These are phyloP conservation scores for Brachionus koreanus DNA, from an alignment of 1,140 invertebrate genomes.

Conservation along the genomic window DNA sequence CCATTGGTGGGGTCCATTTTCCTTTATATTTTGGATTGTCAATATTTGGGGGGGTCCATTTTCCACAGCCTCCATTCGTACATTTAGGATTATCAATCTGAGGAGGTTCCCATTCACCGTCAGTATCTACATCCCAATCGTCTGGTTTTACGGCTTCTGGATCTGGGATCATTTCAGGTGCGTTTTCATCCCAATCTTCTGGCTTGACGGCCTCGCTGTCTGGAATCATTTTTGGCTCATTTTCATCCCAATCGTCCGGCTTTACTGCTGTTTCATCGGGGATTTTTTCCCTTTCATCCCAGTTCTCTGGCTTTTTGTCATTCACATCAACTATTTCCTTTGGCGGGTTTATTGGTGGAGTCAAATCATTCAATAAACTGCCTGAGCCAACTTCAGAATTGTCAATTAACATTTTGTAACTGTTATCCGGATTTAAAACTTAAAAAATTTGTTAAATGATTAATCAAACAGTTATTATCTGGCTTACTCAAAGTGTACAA, in stretches of 20 bases:
- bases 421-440: constrained; percentile 81
- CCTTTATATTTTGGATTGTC: constrained; percentile 78
- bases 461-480: background rate
- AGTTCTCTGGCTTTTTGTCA: constrained; percentile 83
- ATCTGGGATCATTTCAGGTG: constrained; percentile 81
- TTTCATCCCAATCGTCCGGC: constrained; percentile 54
- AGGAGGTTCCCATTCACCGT: constrained; percentile 95
- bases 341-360: constrained; percentile 86
- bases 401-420: constrained; percentile 66
- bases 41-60: constrained; percentile 80
- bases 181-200: constrained; percentile 72
- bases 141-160: constrained; percentile 77
- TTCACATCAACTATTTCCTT: constrained; percentile 88
- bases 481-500: constrained; percentile 71
- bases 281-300: constrained; percentile 89
- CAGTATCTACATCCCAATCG: constrained; percentile 97
- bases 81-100: constrained; percentile 79
- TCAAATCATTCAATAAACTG: constrained; percentile 78
- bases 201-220: constrained; percentile 57
- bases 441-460: constrained; percentile 48
- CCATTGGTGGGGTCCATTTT: constrained; percentile 78
- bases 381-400: constrained; percentile 75
- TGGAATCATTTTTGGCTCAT: constrained; percentile 53
- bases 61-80: constrained; percentile 79
- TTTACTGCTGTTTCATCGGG: constrained; percentile 45